phyloP scores from a whole-genome alignment of 2,113 vertebrate species.

The Malurus alboscapulatus region DNA sequence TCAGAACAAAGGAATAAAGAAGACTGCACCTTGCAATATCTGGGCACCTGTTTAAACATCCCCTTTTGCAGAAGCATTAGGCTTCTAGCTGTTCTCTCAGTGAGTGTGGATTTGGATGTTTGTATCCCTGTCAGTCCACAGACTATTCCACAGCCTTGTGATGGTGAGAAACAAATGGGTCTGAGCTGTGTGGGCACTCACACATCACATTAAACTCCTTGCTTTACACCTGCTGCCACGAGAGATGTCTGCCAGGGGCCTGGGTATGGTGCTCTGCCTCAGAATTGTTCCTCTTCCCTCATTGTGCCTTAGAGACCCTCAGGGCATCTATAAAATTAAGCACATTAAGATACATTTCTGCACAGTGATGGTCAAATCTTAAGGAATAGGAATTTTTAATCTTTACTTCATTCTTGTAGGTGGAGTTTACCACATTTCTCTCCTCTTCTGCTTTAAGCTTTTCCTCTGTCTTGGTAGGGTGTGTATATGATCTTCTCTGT shows the following conservation, averaged over 20 bases:
- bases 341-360: not conserved
- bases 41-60: not conserved
- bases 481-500: not conserved
- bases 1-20: not conserved
- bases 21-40: not conserved
- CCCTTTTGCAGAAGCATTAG: not conserved
- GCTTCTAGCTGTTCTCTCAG: not conserved
- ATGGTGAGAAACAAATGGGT: not conserved
- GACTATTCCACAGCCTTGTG: not conserved
- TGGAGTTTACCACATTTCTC: not conserved
- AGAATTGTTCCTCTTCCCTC: not conserved
- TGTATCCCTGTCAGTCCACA: rapidly evolving
- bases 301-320: not conserved
- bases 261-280: not conserved
- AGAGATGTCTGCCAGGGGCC: not conserved
- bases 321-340: not conserved
- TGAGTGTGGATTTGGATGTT: not conserved
- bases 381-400: not conserved
- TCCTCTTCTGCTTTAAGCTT: not conserved
- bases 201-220: rapidly evolving
- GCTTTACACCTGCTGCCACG: not conserved
- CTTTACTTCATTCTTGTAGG: not conserved
- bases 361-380: not conserved
- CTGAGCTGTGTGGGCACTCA: not conserved
- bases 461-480: not conserved